Base-by-base conservation (phyloP, 1,140 invertebrate species). In the Whitmania pigra region DNA sequence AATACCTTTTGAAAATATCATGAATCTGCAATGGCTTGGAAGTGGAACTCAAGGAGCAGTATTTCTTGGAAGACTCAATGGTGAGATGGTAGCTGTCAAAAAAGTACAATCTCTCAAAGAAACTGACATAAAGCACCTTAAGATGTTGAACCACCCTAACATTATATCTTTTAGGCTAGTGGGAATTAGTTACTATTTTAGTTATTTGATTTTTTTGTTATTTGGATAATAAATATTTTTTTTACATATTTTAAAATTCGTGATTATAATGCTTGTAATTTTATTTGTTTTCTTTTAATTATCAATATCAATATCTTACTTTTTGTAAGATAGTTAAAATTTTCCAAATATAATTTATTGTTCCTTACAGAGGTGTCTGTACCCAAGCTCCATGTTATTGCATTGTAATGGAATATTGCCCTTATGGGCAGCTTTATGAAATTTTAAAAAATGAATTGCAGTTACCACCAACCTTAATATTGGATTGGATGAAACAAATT, bases 351-450 rank as follows among this genome's bases (percentile, higher is more conserved):
- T 6, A 2, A 3, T 4, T 2, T 20, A 67, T 5, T 36, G 2
- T 69, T 22, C 36, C 36, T 69, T 70, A 29, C 67, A 88, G 89
- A 78, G 95, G 93, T 63, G 90, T 96, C 9, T 96, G 92, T 79
- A 94, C 90, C 0, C 88, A 93, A 79, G 87, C 91, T 22, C 93
- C 93, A 4, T 90, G 89, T 77, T 96, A 89, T 80, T 96, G 93
- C 81, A 92, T 99, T 76, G 88, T 98, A 22, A 99, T 99, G 95
- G 95, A 98, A 80, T 98, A 88, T 82, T 98, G 95, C 81, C 92
- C 93, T 3, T 91, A 92, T 80, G 95, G 95, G 17, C 90, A 93
- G 53, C 84, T 99, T 22, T 96, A 94, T 79, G 90, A 95, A 78
- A 86, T 95, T 75, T 84, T 98, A 9, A 87, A 88, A 76, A 89